These are phyloP conservation scores for Eilema depressum DNA, from an alignment of 2,888 invertebrate species.

Conservation along the genomic window DNA sequence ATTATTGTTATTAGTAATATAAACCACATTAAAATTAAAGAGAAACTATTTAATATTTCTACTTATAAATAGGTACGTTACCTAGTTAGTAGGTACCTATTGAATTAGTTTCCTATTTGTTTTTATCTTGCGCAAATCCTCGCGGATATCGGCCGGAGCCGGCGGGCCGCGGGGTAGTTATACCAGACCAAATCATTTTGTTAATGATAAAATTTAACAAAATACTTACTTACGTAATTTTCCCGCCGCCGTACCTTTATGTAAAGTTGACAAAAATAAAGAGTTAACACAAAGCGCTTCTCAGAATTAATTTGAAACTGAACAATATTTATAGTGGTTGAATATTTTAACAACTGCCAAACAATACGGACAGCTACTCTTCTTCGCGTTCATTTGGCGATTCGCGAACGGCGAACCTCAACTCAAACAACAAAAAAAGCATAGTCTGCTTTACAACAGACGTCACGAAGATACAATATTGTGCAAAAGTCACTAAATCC, in stretches of 20 bases:
- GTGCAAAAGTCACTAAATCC: neutral
- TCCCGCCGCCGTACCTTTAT: too few species aligned
- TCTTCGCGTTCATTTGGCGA: neutral
- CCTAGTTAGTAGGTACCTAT: too few species aligned
- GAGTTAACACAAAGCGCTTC: neutral
- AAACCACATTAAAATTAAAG: too few species aligned
- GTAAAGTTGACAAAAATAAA: neutral
- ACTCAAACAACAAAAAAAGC: neutral
- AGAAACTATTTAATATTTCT: too few species aligned
- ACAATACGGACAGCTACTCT: neutral
- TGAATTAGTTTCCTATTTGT: too few species aligned
- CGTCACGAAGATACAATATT: neutral
- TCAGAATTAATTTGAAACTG: neutral
- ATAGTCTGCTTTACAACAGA: neutral
- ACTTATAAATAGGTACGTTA: too few species aligned
- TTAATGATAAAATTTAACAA: too few species aligned
- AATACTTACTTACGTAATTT: neutral
- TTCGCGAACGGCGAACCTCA: slow-evolving; percentile 1
- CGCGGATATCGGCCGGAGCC: too few species aligned
- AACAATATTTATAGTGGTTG: neutral
- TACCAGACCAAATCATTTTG: too few species aligned
- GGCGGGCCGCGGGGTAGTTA: too few species aligned
- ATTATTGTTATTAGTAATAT: too few species aligned
- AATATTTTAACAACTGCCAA: neutral
- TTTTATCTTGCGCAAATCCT: too few species aligned